Conservation (phyloP, 23 tunicate genomes). For the Trididemnum nubilum region DNA sequence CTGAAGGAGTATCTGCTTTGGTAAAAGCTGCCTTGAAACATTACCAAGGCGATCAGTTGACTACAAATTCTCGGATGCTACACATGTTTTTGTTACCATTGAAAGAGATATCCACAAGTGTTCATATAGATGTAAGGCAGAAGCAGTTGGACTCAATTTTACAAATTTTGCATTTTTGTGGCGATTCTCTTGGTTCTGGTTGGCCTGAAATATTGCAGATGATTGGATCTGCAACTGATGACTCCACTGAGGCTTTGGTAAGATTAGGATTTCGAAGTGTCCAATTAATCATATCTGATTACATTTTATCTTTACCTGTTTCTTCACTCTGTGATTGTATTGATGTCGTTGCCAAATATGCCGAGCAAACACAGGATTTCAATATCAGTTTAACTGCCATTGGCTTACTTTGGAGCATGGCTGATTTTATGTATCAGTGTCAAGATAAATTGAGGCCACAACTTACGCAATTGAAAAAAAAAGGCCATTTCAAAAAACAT, state of each 20-base stretch:
- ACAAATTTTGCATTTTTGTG: slow-evolving; percentile 79
- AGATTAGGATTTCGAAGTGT: slow-evolving; percentile 87
- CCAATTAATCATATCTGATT: slow-evolving; percentile 90
- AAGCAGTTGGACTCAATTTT: slow-evolving; percentile 78
- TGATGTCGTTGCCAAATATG: slow-evolving; percentile 76
- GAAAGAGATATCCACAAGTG: slow-evolving; percentile 63
- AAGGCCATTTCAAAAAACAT: neutral
- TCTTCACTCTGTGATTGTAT: slow-evolving; percentile 54
- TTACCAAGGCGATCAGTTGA: slow-evolving; percentile 58
- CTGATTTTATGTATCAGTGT: slow-evolving; percentile 85
- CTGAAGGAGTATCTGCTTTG: slow-evolving; percentile 84
- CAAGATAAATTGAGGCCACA: slow-evolving; percentile 51
- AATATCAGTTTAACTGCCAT: slow-evolving; percentile 95
- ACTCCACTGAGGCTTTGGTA: slow-evolving; percentile 56
- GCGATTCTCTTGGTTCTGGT: slow-evolving; percentile 73
- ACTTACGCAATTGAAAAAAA: neutral
- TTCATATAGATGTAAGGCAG: slow-evolving; percentile 62
- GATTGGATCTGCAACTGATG: slow-evolving; percentile 80
- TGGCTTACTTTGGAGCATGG: slow-evolving; percentile 91
- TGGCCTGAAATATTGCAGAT: slow-evolving; percentile 74
- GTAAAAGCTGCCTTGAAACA: slow-evolving; percentile 83
- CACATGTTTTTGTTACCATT: slow-evolving; percentile 90
- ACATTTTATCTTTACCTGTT: slow-evolving; percentile 66
- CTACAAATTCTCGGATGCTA: slow-evolving; percentile 53
- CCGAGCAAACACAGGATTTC: slow-evolving; percentile 81